Evolutionary conservation across 64 coral and sea anemone species (phyloP), one percentile per base, ranked within the genome.

Genomic region (Dendrophyllia cribrosa): DNA sequence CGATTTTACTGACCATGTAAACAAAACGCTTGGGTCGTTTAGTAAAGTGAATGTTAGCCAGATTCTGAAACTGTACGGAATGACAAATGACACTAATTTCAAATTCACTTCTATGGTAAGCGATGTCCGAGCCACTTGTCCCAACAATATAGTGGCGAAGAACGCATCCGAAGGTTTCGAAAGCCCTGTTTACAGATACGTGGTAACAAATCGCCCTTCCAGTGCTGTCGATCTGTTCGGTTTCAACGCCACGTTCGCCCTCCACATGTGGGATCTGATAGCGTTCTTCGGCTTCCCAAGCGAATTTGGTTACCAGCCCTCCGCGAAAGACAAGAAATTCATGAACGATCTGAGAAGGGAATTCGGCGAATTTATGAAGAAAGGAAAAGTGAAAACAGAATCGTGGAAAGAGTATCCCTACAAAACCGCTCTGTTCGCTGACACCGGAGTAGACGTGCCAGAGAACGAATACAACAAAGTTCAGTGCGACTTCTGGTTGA

Each of bases 191-290:
- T 34, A 34, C 34, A 34, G 34, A 34, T 34, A 34, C 34, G 7
- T 58, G 55, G 55, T 58, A 58, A 58, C 55, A 34, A 34, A 34
- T 34, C 34, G 34, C 34, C 34, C 34, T 34, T 34, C 34, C 34
- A 34, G 55, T 58, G 55, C 13, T 58, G 13, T 13, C 55, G 2
- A 58, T 58, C 13, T 58, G 2, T 58, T 58, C 13, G 55, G 7
- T 13, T 58, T 58, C 13, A 58, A 13, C 55, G 55, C 13, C 55
- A 58, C 13, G 55, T 9, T 58, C 20, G 66, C 66, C 7, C 5
- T 69, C n/a, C 23, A 96, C 43, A 85, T 85, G 86, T 96, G 90
- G 94, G 94, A 96, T 22, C 77, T 96, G 20, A 68, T 96, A 47
- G 78, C 94, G 17, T 88, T 92, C 75, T 96, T 92, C 56, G 90